phyloP scores from a whole-genome alignment of 2,888 invertebrate genomes.

The Spicauda simplicius region DNA sequence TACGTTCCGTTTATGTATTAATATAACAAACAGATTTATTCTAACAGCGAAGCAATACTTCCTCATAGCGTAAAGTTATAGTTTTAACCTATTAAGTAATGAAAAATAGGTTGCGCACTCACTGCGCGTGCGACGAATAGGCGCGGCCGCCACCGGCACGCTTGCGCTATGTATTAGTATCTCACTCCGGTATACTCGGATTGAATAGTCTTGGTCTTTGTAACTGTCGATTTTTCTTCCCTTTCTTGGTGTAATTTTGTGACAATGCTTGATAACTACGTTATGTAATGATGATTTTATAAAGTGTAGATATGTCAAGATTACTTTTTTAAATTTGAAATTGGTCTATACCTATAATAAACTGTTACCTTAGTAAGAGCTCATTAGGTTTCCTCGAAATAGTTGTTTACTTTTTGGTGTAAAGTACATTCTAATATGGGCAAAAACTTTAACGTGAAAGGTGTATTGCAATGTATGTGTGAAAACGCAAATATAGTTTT shows the following conservation, averaged over 20 bases:
- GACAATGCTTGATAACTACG: not conserved
- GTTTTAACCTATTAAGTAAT: constrained; percentile 55
- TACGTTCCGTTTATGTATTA: not conserved
- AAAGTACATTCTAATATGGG: too few species aligned
- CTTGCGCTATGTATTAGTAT: constrained; percentile 47
- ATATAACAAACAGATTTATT: constrained; percentile 13
- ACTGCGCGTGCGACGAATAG: constrained; percentile 62
- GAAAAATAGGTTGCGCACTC: constrained; percentile 55
- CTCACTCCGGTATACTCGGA: constrained; percentile 46
- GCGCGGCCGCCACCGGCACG: constrained; percentile 63
- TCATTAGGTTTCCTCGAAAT: too few species aligned
- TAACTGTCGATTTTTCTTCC: not conserved
- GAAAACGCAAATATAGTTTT: too few species aligned
- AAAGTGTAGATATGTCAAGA: too few species aligned
- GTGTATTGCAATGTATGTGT: too few species aligned
- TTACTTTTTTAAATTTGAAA: too few species aligned
- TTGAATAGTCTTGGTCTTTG: constrained; percentile 47
- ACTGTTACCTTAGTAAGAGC: too few species aligned
- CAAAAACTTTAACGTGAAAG: too few species aligned
- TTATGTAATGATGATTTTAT: not conserved
- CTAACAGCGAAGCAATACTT: constrained; percentile 9
- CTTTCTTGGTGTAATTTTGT: not conserved
- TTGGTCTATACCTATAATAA: too few species aligned
- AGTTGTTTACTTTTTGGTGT: too few species aligned
- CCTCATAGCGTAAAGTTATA: constrained; percentile 22